Base-by-base conservation (phyloP, 2,888 invertebrate species). In the Hirtodrosophila alboralis region DNA sequence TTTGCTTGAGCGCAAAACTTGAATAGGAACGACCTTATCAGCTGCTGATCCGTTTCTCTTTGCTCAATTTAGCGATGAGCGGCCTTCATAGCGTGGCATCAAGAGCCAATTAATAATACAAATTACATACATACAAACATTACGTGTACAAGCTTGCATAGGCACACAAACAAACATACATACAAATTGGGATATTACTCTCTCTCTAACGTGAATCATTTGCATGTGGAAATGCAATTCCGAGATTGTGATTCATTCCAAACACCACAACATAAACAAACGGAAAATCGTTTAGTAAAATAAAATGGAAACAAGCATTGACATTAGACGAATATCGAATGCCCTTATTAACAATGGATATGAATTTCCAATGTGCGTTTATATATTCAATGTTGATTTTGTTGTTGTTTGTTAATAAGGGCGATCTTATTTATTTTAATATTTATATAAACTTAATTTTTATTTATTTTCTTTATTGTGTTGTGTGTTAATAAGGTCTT, bases 11-110 rank as follows among this genome's bases (percentile, higher is more conserved):
- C 28, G 51, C 37, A 33, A 37, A 54, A 51, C 63, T 36, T 13
- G 47, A 47, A 43, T 62, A 38, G 47, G 33, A 69, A 28, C 44
- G 14, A 48, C 12, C 64, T 64, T 70, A 68, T 70, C 71, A 64
- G 44, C 52, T 64, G 71, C 1, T 26, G 71, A 70, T 71, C 68
- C 53, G 41, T 16, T 43, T 44, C 49, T 58, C 58, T 47, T 38
- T 3, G 30, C 44, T 63, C 51, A 45, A 63, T 57, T 68, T 26
- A 13, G 31, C 52, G 36, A 16, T 41, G 43, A 59, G 59, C 16
- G 59, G 43, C 52, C 70, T 63, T 64, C 68, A 34, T n/a, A 36
- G 13, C 30, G 44, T 14, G 38, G 34, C 53, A 36, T 38, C 54
- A 40, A 44, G 30, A 34, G n/a, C 38, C 28, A 64, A 59, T 59